These are phyloP conservation scores for Drosophila dives DNA, from an alignment of 2,888 invertebrate genomes.

Conservation along the genomic window DNA sequence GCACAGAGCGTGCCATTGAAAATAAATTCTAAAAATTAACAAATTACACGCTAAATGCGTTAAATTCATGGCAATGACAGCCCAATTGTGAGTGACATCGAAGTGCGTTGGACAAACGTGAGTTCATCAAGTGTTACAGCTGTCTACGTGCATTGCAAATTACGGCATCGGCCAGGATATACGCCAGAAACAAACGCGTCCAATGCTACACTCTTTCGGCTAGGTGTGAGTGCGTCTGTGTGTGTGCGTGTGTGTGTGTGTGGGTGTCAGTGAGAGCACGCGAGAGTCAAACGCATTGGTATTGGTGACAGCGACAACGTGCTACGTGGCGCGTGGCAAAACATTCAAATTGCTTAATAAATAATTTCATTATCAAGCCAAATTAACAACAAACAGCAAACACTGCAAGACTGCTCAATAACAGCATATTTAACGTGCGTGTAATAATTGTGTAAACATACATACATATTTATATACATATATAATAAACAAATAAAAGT, in stretches of 20 bases:
- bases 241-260: conserved; percentile 25
- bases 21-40: conserved; percentile 68
- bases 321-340: conserved; percentile 65
- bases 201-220: conserved; percentile 60
- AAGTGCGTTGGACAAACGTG: conserved; percentile 11
- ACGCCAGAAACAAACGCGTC: conserved; percentile 67
- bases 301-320: conserved; percentile 66
- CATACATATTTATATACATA: background rate
- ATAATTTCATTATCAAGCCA: conserved; percentile 62
- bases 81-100: conserved; percentile 14
- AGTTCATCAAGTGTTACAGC: conserved; percentile 12
- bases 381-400: conserved; percentile 41
- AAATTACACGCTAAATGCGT: conserved; percentile 46
- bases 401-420: conserved; percentile 5
- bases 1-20: conserved; percentile 63
- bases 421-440: conserved; percentile 15
- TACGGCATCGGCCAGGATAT: conserved; percentile 73
- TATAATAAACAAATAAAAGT: conserved; percentile 32
- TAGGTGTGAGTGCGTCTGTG: conserved; percentile 55
- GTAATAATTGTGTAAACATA: conserved; percentile 25
- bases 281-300: conserved; percentile 57
- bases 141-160: conserved; percentile 60
- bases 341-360: conserved; percentile 60
- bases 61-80: conserved; percentile 27
- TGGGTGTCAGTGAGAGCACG: conserved; percentile 65